phyloP scores from a whole-genome alignment of 2,113 vertebrate species.

The Hippocampus barbouri region DNA sequence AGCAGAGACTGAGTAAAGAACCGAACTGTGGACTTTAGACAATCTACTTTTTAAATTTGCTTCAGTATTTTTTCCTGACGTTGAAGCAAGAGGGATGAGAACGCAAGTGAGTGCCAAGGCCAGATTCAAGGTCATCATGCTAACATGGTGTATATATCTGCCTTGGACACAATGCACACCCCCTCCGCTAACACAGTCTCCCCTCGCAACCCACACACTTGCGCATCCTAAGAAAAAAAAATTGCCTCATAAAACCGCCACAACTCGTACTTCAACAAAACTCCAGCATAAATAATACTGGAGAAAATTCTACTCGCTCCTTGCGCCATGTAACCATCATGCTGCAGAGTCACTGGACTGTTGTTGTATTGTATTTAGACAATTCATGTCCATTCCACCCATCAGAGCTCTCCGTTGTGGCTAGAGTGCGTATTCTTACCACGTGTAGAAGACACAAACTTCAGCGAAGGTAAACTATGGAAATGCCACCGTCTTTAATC shows the following conservation, averaged over 20 bases:
- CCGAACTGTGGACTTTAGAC: not conserved
- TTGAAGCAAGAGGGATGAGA: constrained; percentile 26
- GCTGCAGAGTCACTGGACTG: not conserved
- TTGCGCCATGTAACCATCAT: not conserved
- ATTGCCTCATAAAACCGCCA: constrained; percentile 59
- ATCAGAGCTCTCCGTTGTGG: constrained; percentile 30
- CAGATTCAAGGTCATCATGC: constrained; percentile 51
- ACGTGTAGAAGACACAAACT: not conserved
- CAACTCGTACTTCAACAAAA: constrained; percentile 27
- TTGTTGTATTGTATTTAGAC: constrained; percentile 8
- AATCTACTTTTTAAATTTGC: constrained; percentile 29
- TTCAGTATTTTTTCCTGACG: constrained; percentile 36
- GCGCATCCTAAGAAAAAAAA: constrained; percentile 38
- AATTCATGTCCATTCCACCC: constrained; percentile 16
- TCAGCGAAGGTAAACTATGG: not conserved
- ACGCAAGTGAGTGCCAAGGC: constrained; percentile 42
- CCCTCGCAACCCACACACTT: constrained; percentile 15
- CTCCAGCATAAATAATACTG: constrained; percentile 23
- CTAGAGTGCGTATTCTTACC: not conserved
- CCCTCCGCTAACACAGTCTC: constrained; percentile 1
- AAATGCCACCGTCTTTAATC: not conserved
- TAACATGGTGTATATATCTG: constrained; percentile 41
- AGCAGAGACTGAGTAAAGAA: not conserved
- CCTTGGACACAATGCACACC: constrained; percentile 14
- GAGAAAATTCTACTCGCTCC: constrained; percentile 6